Base-by-base conservation (phyloP, 2,888 invertebrate genomes). In the Ochropacha duplaris region DNA sequence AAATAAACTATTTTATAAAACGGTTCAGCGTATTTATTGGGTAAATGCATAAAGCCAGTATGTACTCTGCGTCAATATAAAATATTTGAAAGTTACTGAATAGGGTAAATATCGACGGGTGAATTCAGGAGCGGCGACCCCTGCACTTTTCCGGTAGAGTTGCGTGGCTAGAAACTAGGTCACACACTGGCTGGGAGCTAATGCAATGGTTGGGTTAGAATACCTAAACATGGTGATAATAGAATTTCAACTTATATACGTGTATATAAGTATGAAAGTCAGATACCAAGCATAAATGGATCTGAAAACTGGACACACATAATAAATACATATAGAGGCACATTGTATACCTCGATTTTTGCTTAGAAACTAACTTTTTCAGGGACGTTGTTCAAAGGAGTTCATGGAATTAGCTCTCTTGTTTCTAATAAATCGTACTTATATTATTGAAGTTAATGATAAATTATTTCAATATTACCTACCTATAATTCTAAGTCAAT, bases 141-240 rank as follows among this genome's bases (percentile, higher is more conserved):
- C 22, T 62, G 67, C 71, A 68, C 66, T 72, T 60, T 65, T 61
- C 59, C 61, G 61, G 61, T 64, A 60, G 56, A 69, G 39, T 56
- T 54, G 49, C 55, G 55, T 52, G 26, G 50, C 56, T 59, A 54
- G 54, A 44, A 73, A 70, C 64, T 73, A 52, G 72, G 73, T 72
- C 71, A 69, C 56, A 58, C 59, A 50, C 56, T 69, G 61, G 62
- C 65, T 31, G 49, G 19, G 31, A 55, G 31, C 34, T 22, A n/a
- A 49, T 26, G 49, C 22, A 39, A 55, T 24, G 44, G 63, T 65
- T n/a, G 31, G 57, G 55, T 34, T 55, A 49, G n/a, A 44, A 55
- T 44, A 57, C 19, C 12, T 44, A 14, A 8, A 54, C 26, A 14
- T 9, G 22, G 9, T 44, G 19, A 44, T 44, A 44, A 9, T 44